phyloP scores from a whole-genome alignment of 1,140 invertebrate species.

The Drosophila fuyamai region DNA sequence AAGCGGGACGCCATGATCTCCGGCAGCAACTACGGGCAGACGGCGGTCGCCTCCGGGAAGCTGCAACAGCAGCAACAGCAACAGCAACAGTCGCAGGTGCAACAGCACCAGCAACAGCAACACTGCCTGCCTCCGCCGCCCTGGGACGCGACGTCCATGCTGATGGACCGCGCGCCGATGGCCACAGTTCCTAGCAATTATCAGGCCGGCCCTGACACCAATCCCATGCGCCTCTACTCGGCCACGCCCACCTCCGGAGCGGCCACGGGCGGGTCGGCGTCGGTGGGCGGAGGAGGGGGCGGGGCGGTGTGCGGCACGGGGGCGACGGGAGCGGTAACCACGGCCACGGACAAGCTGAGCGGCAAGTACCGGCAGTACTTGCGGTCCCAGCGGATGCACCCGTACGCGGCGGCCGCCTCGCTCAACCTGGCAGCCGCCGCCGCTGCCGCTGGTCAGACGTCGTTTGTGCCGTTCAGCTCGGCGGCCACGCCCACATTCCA shows the following conservation, averaged over 20 bases:
- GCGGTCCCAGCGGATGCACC: constrained; percentile 86
- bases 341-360: constrained; percentile 85
- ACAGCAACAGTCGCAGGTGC: constrained; percentile 19
- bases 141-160: constrained; percentile 69
- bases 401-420: constrained; percentile 85
- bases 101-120: constrained; percentile 56
- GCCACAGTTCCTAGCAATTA: constrained; percentile 85
- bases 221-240: constrained; percentile 66
- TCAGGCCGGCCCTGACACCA: constrained; percentile 83
- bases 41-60: constrained; percentile 27
- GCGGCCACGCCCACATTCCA: constrained; percentile 80
- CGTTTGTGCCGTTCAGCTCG: constrained; percentile 85
- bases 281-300: constrained; percentile 22
- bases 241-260: constrained; percentile 55
- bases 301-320: constrained; percentile 20
- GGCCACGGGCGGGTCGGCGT: constrained; percentile 39
- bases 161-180: constrained; percentile 80
- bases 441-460: constrained; percentile 70
- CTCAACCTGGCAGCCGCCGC: constrained; percentile 70
- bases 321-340: constrained; percentile 26
- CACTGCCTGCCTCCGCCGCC: constrained; percentile 68
- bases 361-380: constrained; percentile 86
- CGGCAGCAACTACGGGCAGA: constrained; percentile 67
- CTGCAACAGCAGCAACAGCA: constrained; percentile 45
- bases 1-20: constrained; percentile 84